These are phyloP conservation scores for Neodiprion lecontei DNA, from an alignment of 1,140 invertebrate genomes.

Conservation along the genomic window DNA sequence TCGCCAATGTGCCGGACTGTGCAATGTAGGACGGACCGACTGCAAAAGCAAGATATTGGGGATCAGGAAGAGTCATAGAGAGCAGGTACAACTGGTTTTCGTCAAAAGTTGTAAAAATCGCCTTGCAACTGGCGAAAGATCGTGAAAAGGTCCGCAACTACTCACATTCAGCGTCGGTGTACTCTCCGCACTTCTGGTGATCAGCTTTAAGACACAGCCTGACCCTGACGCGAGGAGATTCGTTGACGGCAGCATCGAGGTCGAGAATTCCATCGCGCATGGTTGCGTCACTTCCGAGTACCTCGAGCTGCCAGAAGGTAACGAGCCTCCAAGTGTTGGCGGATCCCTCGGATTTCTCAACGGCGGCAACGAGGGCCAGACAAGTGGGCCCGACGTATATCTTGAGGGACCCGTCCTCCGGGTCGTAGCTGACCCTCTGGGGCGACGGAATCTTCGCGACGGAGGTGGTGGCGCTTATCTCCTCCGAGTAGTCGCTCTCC, in stretches of 20 bases:
- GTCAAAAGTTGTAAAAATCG: conserved; percentile 3
- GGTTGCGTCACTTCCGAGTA: conserved; percentile 71
- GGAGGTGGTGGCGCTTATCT: conserved; percentile 78
- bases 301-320: conserved; percentile 71
- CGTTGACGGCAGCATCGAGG: conserved; percentile 56
- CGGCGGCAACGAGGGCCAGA: conserved; percentile 73
- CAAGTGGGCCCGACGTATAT: conserved; percentile 81
- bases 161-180: conserved; percentile 82
- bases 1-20: conserved; percentile 76
- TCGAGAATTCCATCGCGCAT: conserved; percentile 73
- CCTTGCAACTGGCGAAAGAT: neutral
- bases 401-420: conserved; percentile 73
- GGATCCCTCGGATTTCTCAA: conserved; percentile 69
- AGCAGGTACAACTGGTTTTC: conserved; percentile 10
- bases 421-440: conserved; percentile 81
- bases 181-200: conserved; percentile 82
- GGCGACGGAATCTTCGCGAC: conserved; percentile 85
- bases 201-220: conserved; percentile 80
- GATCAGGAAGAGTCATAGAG: conserved; percentile 7
- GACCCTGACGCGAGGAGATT: conserved; percentile 71
- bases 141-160: conserved; percentile 40
- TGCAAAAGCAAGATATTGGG: conserved; percentile 53
- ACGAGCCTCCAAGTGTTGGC: conserved; percentile 73
- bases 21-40: conserved; percentile 82
- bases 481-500: conserved; percentile 83